These are phyloP conservation scores for Anagrus nilaparvatae DNA, from an alignment of 1,140 invertebrate species.

Conservation along the genomic window DNA sequence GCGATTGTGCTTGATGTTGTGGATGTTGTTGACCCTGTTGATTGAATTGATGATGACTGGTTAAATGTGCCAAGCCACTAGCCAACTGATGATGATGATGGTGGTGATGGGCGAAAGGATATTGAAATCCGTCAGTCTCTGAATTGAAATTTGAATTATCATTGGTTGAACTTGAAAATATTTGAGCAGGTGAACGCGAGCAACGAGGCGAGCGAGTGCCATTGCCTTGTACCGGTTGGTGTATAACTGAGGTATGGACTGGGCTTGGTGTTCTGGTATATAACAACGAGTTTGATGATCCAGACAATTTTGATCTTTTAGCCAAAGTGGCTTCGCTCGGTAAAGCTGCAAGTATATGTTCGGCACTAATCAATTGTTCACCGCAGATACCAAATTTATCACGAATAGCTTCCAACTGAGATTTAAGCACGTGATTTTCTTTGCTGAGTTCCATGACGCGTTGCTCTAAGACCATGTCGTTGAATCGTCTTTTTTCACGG, in stretches of 20 bases:
- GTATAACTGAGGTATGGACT: slow-evolving; percentile 57
- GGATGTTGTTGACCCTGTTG: no score
- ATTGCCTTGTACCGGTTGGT: slow-evolving; percentile 42
- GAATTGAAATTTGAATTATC: slow-evolving; percentile 19
- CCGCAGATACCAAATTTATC: slow-evolving; percentile 88
- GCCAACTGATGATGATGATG: no score
- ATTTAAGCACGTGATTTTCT: slow-evolving; percentile 87
- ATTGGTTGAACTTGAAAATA: no score
- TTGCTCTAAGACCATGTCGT: slow-evolving; percentile 93
- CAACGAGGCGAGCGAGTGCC: slow-evolving; percentile 31
- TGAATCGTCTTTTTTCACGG: slow-evolving; percentile 88
- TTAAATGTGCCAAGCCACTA: no score
- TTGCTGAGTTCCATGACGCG: slow-evolving; percentile 88
- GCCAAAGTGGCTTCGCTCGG: slow-evolving; percentile 75
- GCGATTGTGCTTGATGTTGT: not conserved
- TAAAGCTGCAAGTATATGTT: slow-evolving; percentile 74
- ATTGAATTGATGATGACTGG: no score
- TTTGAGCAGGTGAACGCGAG: slow-evolving; percentile 37
- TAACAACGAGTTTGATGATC: slow-evolving; percentile 29
- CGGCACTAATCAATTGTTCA: slow-evolving; percentile 73
- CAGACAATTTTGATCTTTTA: slow-evolving; percentile 62
- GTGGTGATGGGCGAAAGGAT: no score
- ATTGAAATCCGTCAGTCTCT: slow-evolving; percentile 16
- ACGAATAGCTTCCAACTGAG: slow-evolving; percentile 84
- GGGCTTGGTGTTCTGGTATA: slow-evolving; percentile 52